These are phyloP conservation scores for Tineola bisselliella DNA, from an alignment of 2,888 invertebrate genomes.

Conservation along the genomic window DNA sequence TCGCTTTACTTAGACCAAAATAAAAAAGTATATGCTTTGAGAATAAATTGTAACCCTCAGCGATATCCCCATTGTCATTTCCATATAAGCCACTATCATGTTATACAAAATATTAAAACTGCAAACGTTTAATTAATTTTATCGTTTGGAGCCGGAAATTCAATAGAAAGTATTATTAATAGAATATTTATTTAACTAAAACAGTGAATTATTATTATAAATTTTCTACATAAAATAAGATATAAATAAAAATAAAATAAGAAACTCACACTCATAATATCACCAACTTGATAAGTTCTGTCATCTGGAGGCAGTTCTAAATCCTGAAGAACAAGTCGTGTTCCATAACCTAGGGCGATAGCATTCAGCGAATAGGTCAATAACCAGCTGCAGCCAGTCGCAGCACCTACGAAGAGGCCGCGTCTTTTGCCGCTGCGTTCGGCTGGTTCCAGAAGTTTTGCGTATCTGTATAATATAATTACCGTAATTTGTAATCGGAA, in stretches of 20 bases:
- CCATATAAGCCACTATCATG: background rate
- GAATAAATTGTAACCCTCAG: background rate
- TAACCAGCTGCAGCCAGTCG: slow-evolving; percentile 79
- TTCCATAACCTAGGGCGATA: slow-evolving; percentile 81
- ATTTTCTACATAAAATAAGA: background rate
- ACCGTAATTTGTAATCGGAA: too few species aligned
- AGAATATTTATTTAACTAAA: background rate
- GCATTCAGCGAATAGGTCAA: slow-evolving; percentile 78
- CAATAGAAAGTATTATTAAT: background rate
- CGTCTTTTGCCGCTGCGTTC: slow-evolving; percentile 71
- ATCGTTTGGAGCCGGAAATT: too few species aligned
- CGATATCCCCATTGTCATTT: background rate
- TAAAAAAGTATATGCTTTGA: background rate
- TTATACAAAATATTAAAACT: background rate
- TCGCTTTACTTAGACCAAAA: background rate
- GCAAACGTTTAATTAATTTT: too few species aligned
- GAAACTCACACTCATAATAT: slow-evolving; percentile 72
- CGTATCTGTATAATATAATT: too few species aligned
- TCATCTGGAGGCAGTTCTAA: slow-evolving; percentile 65
- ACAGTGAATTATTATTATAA: too few species aligned
- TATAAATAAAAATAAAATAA: too few species aligned
- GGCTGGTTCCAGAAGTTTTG: slow-evolving; percentile 68
- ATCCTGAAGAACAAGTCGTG: slow-evolving; percentile 72
- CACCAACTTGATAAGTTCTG: slow-evolving; percentile 72
- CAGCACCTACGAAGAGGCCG: slow-evolving; percentile 74